phyloP scores from a whole-genome alignment of 2,888 invertebrate species.

The Diaphora mendica region DNA sequence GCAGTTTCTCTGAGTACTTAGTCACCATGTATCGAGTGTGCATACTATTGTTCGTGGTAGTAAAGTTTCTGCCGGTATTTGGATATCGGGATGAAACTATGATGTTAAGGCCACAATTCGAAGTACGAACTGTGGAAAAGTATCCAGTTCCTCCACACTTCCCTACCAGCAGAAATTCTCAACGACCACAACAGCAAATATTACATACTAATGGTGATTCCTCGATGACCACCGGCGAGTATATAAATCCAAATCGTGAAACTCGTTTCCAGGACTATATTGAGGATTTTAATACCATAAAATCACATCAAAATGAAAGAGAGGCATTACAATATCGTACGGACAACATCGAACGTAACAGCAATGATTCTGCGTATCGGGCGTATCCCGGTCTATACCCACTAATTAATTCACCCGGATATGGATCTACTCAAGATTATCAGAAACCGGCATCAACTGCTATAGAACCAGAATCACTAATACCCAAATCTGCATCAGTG shows the following conservation, averaged over 20 bases:
- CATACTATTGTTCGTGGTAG: slow-evolving; percentile 52
- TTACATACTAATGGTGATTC: slow-evolving; percentile 35
- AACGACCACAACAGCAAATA: slow-evolving; percentile 30
- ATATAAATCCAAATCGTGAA: slow-evolving; percentile 27
- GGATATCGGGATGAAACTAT: slow-evolving; percentile 57
- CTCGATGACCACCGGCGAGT: slow-evolving; percentile 14
- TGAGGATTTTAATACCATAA: slow-evolving; percentile 55
- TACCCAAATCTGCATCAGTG: slow-evolving; percentile 55
- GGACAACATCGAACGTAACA: slow-evolving; percentile 42
- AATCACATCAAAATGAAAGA: slow-evolving; percentile 45
- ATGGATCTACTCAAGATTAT: slow-evolving; percentile 32
- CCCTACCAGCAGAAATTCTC: slow-evolving; percentile 27
- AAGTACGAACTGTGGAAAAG: slow-evolving; percentile 56
- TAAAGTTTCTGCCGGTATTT: slow-evolving; percentile 46
- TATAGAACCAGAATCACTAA: slow-evolving; percentile 32
- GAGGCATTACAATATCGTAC: slow-evolving; percentile 43
- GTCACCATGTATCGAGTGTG: slow-evolving; percentile 61
- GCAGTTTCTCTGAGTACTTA: slow-evolving; percentile 46
- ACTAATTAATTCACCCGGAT: slow-evolving; percentile 13
- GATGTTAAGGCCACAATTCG: slow-evolving; percentile 61
- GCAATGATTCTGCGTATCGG: slow-evolving; percentile 27
- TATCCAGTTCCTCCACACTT: slow-evolving; percentile 44
- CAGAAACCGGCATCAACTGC: slow-evolving; percentile 42
- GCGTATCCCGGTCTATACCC: slow-evolving; percentile 22
- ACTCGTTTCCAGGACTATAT: slow-evolving; percentile 51